phyloP scores from a whole-genome alignment of 2,113 vertebrate genomes.

The Columba janthina region DNA sequence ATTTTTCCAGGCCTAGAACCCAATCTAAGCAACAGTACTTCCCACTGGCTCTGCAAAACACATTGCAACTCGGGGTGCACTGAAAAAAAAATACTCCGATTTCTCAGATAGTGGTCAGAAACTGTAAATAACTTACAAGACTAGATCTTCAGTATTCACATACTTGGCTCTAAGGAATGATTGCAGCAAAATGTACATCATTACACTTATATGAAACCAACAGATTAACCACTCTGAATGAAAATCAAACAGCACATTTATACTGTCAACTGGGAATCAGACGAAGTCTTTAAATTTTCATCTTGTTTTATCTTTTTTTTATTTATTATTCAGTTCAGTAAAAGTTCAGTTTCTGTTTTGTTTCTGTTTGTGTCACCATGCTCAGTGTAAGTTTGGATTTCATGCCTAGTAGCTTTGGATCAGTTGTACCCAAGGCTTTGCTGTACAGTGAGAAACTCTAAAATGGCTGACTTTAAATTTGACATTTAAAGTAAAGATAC shows the following conservation, averaged over 20 bases:
- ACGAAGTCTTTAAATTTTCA: neutral
- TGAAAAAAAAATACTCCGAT: neutral
- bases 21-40: neutral
- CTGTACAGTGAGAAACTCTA: neutral
- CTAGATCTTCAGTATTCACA: neutral
- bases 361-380: neutral
- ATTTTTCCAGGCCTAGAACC: neutral
- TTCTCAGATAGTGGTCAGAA: neutral
- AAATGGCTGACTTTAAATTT: neutral
- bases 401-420: neutral
- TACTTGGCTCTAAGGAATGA: neutral
- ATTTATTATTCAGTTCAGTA: neutral
- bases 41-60: neutral
- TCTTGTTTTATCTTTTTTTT: neutral
- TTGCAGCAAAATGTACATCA: neutral
- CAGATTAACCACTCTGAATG: neutral
- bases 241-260: neutral
- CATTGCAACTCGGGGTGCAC: neutral
- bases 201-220: neutral
- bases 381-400: neutral
- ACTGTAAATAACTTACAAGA: neutral
- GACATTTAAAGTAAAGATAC: neutral
- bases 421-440: neutral
- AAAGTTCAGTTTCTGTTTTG: neutral
- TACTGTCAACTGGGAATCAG: neutral